Base-by-base conservation (phyloP, 2,888 invertebrate species). In the Brachylomia viminalis region DNA sequence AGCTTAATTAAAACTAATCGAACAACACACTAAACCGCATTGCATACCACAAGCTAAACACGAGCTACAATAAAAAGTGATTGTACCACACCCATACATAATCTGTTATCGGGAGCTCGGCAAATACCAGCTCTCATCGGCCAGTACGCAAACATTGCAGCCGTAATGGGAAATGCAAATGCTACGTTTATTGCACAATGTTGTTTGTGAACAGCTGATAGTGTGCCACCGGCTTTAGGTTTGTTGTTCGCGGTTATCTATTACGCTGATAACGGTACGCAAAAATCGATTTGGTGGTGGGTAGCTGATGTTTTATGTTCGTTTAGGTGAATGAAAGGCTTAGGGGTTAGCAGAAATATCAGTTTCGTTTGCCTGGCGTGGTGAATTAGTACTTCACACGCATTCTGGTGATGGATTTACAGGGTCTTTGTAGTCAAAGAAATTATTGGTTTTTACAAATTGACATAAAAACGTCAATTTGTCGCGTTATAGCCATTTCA, bases 151-250 rank as follows among this genome's bases (percentile, higher is more conserved):
- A 85, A 88, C 86, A 90, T 78, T 81, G 85, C 80, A 78, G 59
- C 72, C 67, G 81, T 90, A 91, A 91, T 91, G 90, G 89, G 87
- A 87, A 90, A 87, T 90, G 91, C 90, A 91, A 91, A 91, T 91
- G 87, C 84, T 85, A 80, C 85, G 87, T 86, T 90, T 88, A 89
- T 90, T 87, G 90, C 89, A 49, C 66, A 59, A 54, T 82, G 87
- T 84, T 89, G 86, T 90, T 87, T 90, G 86, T 79, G 68, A 67
- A 87, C 66, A 82, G 67, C 64, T 71, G 87, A 89, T 86, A 88
- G 89, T 87, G 83, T 86, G 86, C 80, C 67, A 83, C 80, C 30
- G 73, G 82, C 83, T 88, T 88, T 86, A 84, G 80, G 75, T 72
- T 62, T 67, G 74, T 59, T 84, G 82, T 72, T 73, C 49, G 23